Base-by-base conservation (phyloP, 2,888 invertebrate species). In the Oscheius sp. region DNA sequence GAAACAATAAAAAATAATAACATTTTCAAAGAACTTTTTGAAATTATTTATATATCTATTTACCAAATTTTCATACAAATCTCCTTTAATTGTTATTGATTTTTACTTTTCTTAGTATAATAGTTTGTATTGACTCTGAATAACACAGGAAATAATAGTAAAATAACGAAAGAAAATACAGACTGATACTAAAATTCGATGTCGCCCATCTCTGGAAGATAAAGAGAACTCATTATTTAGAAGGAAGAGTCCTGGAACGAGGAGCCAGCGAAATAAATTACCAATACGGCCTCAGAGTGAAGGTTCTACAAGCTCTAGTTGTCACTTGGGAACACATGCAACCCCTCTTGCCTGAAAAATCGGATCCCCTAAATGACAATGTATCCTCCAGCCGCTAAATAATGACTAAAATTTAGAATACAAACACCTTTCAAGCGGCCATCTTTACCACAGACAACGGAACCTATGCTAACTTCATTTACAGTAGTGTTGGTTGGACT, bases 281-380 rank as follows among this genome's bases (percentile, higher is more conserved):
- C 63, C 86, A 86, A 67, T 86, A 86, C 64, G 81, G 78, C 47
- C 73, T 76, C 41, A 77, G 85, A 49, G 82, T 84, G 61, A 26
- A 57, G 57, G 72, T 72, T 17, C 28, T 47, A 9, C 71, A 75
- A 12, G 77, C 77, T 5, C 45, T 82, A 20, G 66, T 86, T 20
- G 80, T 86, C 59, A 86, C 86, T 22, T 86, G 84, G 84, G 82
- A 81, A 57, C 80, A 83, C 56, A 86, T 86, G 86, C 86, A 86
- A 65, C 85, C 85, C 24, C 47, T 83, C 24, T 74, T 85, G 17
- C 79, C 78, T 14, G 81, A 79, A 24, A 82, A 85, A 51, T 77
- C 78, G 2, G 26, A 17, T 3, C 44, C 59, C 1, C 59, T 59
- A n/a, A 41, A 41, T 12, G 49, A 22, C 14, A 44, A 59, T 44